Evolutionary conservation across 2,113 vertebrate species (phyloP).

Genomic region (Solenodon paradoxus): DNA sequence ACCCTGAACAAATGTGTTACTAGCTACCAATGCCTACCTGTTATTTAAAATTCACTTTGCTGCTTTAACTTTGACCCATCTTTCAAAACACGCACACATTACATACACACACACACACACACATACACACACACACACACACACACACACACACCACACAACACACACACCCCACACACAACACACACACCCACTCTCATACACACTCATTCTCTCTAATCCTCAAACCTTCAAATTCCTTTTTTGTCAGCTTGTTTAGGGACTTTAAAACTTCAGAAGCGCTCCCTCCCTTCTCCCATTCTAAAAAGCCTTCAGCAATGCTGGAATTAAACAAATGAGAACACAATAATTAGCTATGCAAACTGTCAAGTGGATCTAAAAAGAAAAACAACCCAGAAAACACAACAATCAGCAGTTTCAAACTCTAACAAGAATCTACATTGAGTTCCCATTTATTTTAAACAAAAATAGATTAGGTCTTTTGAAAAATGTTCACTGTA

Average conservation of each 20-base stretch:
- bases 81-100: slow-evolving; percentile 1
- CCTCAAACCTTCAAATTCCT: too few relatives aligned
- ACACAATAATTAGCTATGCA: slow-evolving; percentile 69
- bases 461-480: slow-evolving; percentile 65
- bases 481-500: slow-evolving; percentile 53
- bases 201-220: not conserved
- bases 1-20: slow-evolving; percentile 5
- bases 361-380: slow-evolving; percentile 68
- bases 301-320: not conserved
- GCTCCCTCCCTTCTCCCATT: not conserved
- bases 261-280: slow-evolving; percentile 37
- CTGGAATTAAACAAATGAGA: slow-evolving; percentile 70
- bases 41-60: slow-evolving; percentile 46
- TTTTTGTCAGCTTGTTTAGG: slow-evolving; percentile 65
- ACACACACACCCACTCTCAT: too few relatives aligned
- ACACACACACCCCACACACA: too few relatives aligned
- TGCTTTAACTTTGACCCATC: slow-evolving; percentile 42
- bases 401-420: slow-evolving; percentile 55
- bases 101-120: not conserved
- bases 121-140: too few relatives aligned
- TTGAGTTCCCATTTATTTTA: not conserved
- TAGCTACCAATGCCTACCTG: not conserved
- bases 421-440: slow-evolving; percentile 49
- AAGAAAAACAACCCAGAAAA: slow-evolving; percentile 52
- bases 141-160: too few relatives aligned